These are phyloP conservation scores for Lateolabrax maculatus DNA, from an alignment of 2,797 vertebrate species.

Conservation along the genomic window DNA sequence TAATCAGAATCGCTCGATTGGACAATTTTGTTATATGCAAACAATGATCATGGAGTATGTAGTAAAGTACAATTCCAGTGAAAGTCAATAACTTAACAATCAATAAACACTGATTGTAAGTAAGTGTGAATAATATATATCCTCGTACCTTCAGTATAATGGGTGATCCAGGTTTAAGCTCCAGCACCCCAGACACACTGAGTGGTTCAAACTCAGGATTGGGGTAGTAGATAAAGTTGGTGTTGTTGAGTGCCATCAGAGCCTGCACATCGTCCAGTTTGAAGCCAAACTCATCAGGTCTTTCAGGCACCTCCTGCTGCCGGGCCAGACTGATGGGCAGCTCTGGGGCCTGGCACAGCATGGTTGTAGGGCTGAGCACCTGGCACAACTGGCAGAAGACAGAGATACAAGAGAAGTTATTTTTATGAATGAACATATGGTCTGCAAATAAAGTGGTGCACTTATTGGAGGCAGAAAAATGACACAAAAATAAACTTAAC, in stretches of 20 bases:
- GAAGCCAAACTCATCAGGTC: slow-evolving; percentile 96
- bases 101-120: background rate
- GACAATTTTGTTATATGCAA: background rate
- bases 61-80: background rate
- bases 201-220: slow-evolving; percentile 96
- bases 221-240: slow-evolving; percentile 96
- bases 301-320: slow-evolving; percentile 88
- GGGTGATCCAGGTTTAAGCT: slow-evolving; percentile 97
- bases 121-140: background rate
- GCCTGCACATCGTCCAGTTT: slow-evolving; percentile 95
- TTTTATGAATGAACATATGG: background rate
- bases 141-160: slow-evolving; percentile 95
- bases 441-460: background rate
- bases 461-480: background rate
- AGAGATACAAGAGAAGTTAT: background rate
- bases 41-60: background rate
- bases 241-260: slow-evolving; percentile 93
- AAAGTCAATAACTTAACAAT: background rate
- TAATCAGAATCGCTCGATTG: background rate
- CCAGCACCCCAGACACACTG: slow-evolving; percentile 91
- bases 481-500: background rate
- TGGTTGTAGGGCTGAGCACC: slow-evolving; percentile 92
- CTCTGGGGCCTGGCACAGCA: slow-evolving; percentile 96
- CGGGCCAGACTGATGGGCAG: slow-evolving; percentile 87
- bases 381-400: slow-evolving; percentile 87